Evolutionary conservation across 2,888 invertebrate species (phyloP).

Genomic region (Achlya flavicornis): DNA sequence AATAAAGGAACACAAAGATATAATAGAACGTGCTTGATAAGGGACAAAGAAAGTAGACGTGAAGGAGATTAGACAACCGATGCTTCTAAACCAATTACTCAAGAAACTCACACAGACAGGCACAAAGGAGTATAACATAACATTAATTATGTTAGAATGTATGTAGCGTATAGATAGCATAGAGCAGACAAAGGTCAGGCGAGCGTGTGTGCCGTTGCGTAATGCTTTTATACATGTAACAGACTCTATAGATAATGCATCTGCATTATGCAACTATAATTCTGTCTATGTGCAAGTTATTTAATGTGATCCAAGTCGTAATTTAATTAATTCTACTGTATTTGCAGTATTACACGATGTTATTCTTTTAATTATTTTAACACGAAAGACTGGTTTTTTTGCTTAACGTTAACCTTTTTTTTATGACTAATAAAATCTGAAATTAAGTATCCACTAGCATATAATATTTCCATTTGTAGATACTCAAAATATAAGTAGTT

Average conservation of each 20-base stretch:
- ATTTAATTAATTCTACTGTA: background rate
- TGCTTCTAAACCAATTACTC: constrained; percentile 44
- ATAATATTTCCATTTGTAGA: background rate
- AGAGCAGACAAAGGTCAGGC: constrained; percentile 57
- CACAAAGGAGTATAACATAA: constrained; percentile 35
- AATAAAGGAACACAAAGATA: background rate
- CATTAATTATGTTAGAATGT: constrained; percentile 29
- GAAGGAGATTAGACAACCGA: constrained; percentile 19
- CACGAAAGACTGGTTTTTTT: background rate
- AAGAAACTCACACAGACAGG: constrained; percentile 29
- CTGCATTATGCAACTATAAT: constrained; percentile 41
- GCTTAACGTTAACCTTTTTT: too few species aligned
- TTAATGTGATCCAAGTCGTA: background rate
- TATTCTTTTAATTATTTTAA: background rate
- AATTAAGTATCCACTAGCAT: too few species aligned
- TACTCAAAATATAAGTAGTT: too few species aligned
- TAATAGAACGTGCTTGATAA: constrained; percentile 6
- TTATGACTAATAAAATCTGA: too few species aligned
- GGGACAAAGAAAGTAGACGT: constrained; percentile 5
- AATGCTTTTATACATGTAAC: constrained; percentile 40
- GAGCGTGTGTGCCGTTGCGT: constrained; percentile 36
- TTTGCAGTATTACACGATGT: too few species aligned
- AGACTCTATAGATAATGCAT: constrained; percentile 42
- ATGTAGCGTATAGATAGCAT: constrained; percentile 29
- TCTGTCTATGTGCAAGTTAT: background rate